phyloP scores from a whole-genome alignment of 1,140 invertebrate species.

The Drosophila ficusphila region DNA sequence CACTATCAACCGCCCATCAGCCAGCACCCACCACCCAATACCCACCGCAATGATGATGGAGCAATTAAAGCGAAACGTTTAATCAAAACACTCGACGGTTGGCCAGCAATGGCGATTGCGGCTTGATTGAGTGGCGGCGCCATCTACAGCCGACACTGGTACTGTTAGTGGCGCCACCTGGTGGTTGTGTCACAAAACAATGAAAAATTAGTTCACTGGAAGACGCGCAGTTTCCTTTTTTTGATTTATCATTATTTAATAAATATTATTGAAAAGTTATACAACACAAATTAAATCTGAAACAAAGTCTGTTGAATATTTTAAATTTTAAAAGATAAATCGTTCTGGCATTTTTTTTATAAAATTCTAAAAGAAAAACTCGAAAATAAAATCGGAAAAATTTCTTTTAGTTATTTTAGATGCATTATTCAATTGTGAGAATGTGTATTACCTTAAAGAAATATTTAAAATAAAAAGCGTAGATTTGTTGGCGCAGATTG shows the following conservation, averaged over 20 bases:
- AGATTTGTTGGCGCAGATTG: neutral
- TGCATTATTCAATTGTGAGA: too few relatives aligned
- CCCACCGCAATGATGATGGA: constrained; percentile 26
- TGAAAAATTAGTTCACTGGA: constrained; percentile 1
- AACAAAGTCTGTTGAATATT: too few relatives aligned
- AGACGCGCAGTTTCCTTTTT: neutral
- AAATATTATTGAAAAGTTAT: too few relatives aligned
- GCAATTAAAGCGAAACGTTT: constrained; percentile 63
- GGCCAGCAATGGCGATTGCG: neutral
- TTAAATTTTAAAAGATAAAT: too few relatives aligned
- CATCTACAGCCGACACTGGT: constrained; percentile 10
- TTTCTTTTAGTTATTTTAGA: too few relatives aligned
- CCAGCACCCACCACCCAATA: neutral
- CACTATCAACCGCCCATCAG: neutral
- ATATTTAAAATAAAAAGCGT: too few relatives aligned
- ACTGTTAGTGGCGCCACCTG: constrained; percentile 6
- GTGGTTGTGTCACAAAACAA: neutral
- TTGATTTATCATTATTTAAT: too few relatives aligned
- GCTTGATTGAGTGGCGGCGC: constrained; percentile 28
- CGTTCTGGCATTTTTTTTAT: too few relatives aligned
- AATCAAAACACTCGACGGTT: constrained; percentile 32
- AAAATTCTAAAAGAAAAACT: too few relatives aligned
- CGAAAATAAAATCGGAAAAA: too few relatives aligned
- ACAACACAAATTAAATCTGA: too few relatives aligned
- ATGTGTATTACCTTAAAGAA: too few relatives aligned